A percentile compares a stretch with the other conserved stretches of the same genome.
Evolutionary conservation across 2,113 vertebrate species (phyloP).

Genomic region (Oxyura jamaicensis): DNA sequence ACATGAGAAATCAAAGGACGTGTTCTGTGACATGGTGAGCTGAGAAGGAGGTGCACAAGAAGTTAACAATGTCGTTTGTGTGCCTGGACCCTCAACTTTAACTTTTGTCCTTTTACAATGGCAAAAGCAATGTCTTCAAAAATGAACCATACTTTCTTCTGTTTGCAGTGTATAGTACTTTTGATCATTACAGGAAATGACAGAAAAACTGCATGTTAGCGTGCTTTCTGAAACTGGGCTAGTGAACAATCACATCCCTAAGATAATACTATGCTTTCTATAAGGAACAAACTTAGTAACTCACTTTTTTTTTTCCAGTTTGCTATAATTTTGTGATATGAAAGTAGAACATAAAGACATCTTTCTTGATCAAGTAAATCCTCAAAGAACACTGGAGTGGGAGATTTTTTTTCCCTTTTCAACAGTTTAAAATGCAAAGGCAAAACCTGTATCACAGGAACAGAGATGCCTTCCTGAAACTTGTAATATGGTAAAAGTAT

Average conservation of each 20-base stretch:
- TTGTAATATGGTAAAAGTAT: neutral
- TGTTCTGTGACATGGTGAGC: neutral
- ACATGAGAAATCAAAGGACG: neutral
- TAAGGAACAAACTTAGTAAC: neutral
- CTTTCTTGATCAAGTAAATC: neutral
- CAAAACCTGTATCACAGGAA: neutral
- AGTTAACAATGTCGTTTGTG: neutral
- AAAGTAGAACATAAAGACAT: neutral
- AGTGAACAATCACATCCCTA: neutral
- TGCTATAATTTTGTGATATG: neutral
- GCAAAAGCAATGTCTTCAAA: neutral
- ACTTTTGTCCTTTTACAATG: neutral
- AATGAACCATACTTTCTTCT: neutral
- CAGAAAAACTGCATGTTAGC: accelerated
- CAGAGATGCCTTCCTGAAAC: neutral
- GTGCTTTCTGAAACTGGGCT: neutral
- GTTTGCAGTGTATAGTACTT: neutral
- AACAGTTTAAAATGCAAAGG: neutral
- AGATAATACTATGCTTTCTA: neutral
- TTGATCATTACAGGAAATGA: neutral
- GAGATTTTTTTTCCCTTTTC: neutral
- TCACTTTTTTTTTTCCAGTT: neutral
- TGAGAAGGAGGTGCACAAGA: neutral
- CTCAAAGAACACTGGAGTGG: neutral
- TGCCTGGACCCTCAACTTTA: neutral